Base-by-base conservation (phyloP, 2,113 vertebrate species). In the Scatophagus argus region DNA sequence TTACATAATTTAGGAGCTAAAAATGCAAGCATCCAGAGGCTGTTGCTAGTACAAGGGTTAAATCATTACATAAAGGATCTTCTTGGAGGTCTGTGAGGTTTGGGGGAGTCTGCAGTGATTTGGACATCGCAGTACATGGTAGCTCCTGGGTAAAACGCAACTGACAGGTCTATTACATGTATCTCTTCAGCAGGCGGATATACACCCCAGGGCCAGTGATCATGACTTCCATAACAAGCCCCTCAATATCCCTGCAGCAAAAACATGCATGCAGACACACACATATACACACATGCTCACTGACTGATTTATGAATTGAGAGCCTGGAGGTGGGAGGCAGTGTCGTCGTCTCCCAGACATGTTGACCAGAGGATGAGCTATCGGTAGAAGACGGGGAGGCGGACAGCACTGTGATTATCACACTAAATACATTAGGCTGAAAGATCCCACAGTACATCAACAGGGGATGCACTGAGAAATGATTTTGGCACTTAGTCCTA, bases 261-360 rank as follows among this genome's bases (percentile, higher is more conserved):
- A 85, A 83, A 61, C 78, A 78, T 43, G 36, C 34, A 78, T 62
- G 8, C 32, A 81, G 14, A 46, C 68, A 49, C 51, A 80, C 67
- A 81, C 58, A 69, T 13, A 78, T 0, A 81, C 64, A 67, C 68
- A 67, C 46, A 78, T 21, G 38, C 68, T 69, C 25, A 59, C 17
- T 17, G 46, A 31, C 46, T 87, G 89, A 93, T 93, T 91, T 93
- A 93, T 88, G 87, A 63, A 72, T 64, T 63, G 66, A 85, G 73
- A 72, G 88, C 85, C 77, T 80, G 81, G 80, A 84, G 87, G 91
- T 91, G 82, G 91, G 89, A 88, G 90, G 89, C 81, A 85, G 84
- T 27, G 75, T 78, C 68, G 49, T 87, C 43, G 61, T 84, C 74
- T 83, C 65, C 58, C 90, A 93, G 93, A 91, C 91, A 81, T 92